Evolutionary conservation across 1,140 invertebrate genomes (phyloP).

Genomic region (Drosophila miranda): DNA sequence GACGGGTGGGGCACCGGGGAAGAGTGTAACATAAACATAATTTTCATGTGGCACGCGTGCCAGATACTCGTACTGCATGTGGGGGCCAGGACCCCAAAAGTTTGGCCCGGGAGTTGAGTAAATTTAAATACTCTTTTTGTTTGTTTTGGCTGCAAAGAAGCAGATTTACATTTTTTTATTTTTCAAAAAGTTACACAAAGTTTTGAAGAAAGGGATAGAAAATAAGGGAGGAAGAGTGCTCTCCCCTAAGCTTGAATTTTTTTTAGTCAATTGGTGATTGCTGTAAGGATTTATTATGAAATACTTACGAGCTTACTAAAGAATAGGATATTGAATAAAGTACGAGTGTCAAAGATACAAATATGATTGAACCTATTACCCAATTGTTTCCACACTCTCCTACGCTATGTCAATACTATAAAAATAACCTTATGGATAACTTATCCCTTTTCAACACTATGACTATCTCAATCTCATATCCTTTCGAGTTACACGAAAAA

Average conservation of each 20-base stretch:
- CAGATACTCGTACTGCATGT: conserved; percentile 24
- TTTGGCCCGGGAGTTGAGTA: neutral
- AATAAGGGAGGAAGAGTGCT: neutral
- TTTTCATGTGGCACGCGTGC: conserved; percentile 72
- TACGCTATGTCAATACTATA: no score
- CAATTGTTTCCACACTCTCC: no score
- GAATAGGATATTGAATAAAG: no score
- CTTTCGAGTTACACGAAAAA: neutral
- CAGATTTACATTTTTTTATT: no score
- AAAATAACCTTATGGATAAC: neutral
- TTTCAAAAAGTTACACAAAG: no score
- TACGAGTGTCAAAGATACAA: no score
- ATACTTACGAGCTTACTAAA: no score
- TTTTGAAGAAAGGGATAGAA: no score
- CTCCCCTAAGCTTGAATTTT: no score
- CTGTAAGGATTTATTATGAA: neutral
- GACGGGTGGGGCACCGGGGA: conserved; percentile 8
- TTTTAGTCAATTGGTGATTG: neutral
- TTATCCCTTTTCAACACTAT: no score
- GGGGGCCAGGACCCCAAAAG: conserved; percentile 25
- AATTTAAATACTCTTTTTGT: conserved; percentile 24
- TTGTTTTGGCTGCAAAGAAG: no score
- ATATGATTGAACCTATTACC: no score
- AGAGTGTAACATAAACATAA: conserved; percentile 68
- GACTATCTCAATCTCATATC: neutral